Conservation (phyloP, 2,888 invertebrate genomes). For the Mesoligia furuncula region DNA sequence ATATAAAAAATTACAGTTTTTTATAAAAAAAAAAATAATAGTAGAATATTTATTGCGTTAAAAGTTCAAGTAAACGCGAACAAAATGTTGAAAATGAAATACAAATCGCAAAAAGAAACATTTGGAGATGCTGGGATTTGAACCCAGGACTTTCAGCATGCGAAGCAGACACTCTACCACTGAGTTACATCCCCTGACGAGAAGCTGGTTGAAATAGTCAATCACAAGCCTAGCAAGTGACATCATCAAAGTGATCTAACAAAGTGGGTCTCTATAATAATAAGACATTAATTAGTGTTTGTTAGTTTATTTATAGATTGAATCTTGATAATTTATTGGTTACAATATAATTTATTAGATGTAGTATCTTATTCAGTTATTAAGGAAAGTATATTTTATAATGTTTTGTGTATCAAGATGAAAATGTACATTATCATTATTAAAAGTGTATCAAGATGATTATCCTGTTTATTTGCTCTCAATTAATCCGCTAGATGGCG, state of each 20-base stretch:
- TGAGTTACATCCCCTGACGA: constrained; percentile 87
- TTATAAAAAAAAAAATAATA: too few relatives aligned
- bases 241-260: neutral
- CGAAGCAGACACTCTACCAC: constrained; percentile 92
- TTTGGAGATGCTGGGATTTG: constrained; percentile 92
- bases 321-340: neutral
- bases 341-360: neutral
- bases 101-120: constrained; percentile 41
- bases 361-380: neutral
- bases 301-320: too few relatives aligned
- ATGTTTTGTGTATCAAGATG: neutral
- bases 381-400: neutral
- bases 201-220: constrained; percentile 1
- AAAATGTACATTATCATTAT: too few relatives aligned
- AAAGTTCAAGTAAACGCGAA: neutral
- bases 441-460: too few relatives aligned
- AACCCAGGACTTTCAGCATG: constrained; percentile 92
- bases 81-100: neutral
- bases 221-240: neutral
- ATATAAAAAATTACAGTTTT: neutral
- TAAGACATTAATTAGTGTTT: too few relatives aligned
- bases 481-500: constrained; percentile 77
- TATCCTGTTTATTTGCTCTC: constrained; percentile 11
- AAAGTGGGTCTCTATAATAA: constrained; percentile 3
- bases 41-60: neutral